Evolutionary conservation across 1,140 invertebrate genomes (phyloP), one percentile per base, ranked within the genome.

Genomic region (Eupristina koningsbergeri): DNA sequence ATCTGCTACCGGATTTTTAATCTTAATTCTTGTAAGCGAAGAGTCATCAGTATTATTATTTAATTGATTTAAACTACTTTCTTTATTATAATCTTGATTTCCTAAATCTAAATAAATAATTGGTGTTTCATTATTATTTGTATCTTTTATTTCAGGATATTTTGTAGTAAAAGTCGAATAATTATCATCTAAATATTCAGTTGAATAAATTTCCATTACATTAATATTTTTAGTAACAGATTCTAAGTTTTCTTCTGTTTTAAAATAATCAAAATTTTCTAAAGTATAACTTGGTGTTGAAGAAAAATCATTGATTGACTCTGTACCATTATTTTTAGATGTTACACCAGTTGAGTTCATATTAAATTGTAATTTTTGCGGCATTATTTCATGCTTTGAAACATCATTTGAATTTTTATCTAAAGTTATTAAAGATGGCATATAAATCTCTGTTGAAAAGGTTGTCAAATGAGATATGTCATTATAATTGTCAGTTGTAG

Each of bases 11-110:
- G 89, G 87, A 85, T 91, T 88, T 39, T 87, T 87, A 47, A 89
- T 76, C 79, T 90, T 87, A 76, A 91, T 90, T 85, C 89, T 88
- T 17, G 89, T 90, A 0, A 91, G 75, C 13, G 87, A 87, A 63
- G 89, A 90, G 83, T 89, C 87, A 47, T 73, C 88, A 0, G 82
- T 79, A 61, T 87, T 80, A 22, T 58, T 75, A 74, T 86, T 77
- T 17, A 9, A 39, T 34, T 76, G 0, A 47, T 71, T 26, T 36
- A 75, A 29, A 22, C 17, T 39, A 31, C n/a, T 78, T 50, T 69
- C 22, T 29, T 81, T 73, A 22, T 82, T 58, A 6, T 67, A 26
- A 26, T 64, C 22, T 0, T 67, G 29, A 64, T n/a, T 82, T 41
- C 26, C 22, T 45, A 82, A 74, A 39, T 85, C 80, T 41, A 85